Evolutionary conservation across 2,797 vertebrate species (phyloP), one percentile per base, ranked within the genome.

Genomic region (Schizopygopsis malacanthus): DNA sequence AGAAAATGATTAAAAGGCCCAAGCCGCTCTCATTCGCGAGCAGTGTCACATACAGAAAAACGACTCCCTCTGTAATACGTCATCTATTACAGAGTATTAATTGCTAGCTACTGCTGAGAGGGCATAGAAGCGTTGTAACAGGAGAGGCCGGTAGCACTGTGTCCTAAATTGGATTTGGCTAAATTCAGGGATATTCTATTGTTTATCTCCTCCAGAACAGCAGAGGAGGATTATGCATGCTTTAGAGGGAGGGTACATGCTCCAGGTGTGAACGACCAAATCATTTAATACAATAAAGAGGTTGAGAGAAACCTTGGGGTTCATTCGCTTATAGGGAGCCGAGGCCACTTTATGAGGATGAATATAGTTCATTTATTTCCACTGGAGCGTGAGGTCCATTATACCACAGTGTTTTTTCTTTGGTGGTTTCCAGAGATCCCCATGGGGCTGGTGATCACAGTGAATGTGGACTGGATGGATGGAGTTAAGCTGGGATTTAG

Each of bases 11-110:
- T 83, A 67, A 83, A 76, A 77, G 72, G 45, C 20, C 72, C 72
- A 16, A 71, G 63, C 79, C 69, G 88, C 10, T 2, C 87, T 88
- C 54, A 90, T 91, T 88, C 41, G 86, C 89, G 79, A 81, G 15
- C 43, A 70, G 50, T 75, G 89, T 83, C 75, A 71, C 28, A 79
- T 87, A 43, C 52, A 85, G 85, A 79, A 90, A 76, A 85, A 85
- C 69, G 82, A 88, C 78, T 85, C 81, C 88, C 88, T 89, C 88
- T 90, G 43, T 81, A 81, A 85, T 88, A 89, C 81, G 85, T 93
- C 88, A 90, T 87, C 67, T 25, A 63, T 86, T 75, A 50, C 80
- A 37, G 18, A 87, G 84, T 91, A 90, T 91, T 90, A 92, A 91
- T 92, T 85, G 83, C 78, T 63, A 52, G n/a, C 80, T 37, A 6